These are phyloP conservation scores for Campoletis sonorensis DNA, from an alignment of 1,140 invertebrate genomes.

Conservation along the genomic window DNA sequence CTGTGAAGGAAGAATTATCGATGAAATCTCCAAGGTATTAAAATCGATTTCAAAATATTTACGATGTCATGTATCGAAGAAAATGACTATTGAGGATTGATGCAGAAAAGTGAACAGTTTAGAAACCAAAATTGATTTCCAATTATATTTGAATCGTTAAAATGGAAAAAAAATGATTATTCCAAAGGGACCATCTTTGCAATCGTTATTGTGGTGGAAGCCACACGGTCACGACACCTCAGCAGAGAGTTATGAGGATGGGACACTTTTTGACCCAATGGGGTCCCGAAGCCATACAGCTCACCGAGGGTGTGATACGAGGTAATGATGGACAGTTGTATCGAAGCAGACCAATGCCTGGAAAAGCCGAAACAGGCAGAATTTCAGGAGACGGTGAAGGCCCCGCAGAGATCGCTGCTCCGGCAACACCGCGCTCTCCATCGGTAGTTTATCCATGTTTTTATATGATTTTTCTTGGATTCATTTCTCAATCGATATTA, in stretches of 20 bases:
- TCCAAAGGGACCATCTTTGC: slow-evolving; percentile 78
- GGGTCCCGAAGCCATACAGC: slow-evolving; percentile 78
- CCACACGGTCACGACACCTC: slow-evolving; percentile 82
- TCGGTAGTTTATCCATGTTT: slow-evolving; percentile 14
- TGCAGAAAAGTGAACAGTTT: too few relatives aligned
- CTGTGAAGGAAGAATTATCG: slow-evolving; percentile 39
- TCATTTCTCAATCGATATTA: not conserved
- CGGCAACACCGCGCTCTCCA: not conserved
- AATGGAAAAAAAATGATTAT: slow-evolving; percentile 3
- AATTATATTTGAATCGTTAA: not conserved
- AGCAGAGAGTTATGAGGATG: slow-evolving; percentile 80
- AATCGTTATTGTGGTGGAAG: slow-evolving; percentile 85
- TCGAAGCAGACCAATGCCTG: slow-evolving; percentile 49
- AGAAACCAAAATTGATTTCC: too few relatives aligned
- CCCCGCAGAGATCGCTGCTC: not conserved
- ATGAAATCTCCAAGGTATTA: slow-evolving; percentile 55
- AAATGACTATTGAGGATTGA: too few relatives aligned
- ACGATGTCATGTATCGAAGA: too few relatives aligned
- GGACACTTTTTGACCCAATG: slow-evolving; percentile 80
- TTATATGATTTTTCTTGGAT: not conserved
- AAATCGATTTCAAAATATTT: not conserved
- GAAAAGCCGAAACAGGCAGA: slow-evolving; percentile 38
- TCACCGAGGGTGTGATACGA: slow-evolving; percentile 73
- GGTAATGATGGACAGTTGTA: slow-evolving; percentile 77
- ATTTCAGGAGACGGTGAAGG: slow-evolving; percentile 21